A percentile compares a stretch with the other conserved stretches of the same genome.
Conservation (phyloP, 2,113 vertebrate species). For the Micronycteris hirsuta region DNA sequence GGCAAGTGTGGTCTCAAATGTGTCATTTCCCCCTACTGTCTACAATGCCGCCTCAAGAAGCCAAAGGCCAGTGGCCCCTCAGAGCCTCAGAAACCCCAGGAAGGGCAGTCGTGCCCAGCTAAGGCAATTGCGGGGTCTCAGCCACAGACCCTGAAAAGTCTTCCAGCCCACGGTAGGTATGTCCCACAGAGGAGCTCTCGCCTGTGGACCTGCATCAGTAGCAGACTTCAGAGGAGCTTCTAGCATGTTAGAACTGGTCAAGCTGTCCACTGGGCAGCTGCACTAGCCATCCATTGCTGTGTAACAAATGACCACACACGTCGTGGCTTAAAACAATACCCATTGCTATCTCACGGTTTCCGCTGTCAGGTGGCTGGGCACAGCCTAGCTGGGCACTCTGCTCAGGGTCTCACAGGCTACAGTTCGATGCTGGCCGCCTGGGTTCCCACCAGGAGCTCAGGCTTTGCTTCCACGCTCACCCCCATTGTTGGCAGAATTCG, state of each 20-base stretch:
- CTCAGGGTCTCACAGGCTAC: background rate
- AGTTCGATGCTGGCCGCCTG: too few relatives aligned
- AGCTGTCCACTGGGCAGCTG: background rate
- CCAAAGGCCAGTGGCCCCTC: background rate
- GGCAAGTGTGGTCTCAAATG: background rate
- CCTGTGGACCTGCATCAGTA: background rate
- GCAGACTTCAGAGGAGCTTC: background rate
- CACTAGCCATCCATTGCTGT: background rate
- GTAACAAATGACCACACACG: background rate
- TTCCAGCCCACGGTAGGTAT: fast-evolving
- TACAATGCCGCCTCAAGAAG: background rate
- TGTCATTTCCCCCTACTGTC: background rate
- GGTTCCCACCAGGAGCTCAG: background rate
- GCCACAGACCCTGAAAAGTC: background rate
- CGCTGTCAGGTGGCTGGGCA: background rate
- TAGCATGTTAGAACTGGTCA: background rate
- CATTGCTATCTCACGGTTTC: background rate
- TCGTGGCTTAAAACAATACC: background rate
- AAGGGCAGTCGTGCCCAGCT: background rate
- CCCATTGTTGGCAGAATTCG: background rate
- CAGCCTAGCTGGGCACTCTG: background rate
- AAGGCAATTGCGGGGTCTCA: background rate
- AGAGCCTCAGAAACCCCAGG: background rate
- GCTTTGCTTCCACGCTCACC: background rate
- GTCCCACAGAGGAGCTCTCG: background rate